Evolutionary conservation across 2,888 invertebrate genomes (phyloP).

Genomic region (Tenodera sinensis): DNA sequence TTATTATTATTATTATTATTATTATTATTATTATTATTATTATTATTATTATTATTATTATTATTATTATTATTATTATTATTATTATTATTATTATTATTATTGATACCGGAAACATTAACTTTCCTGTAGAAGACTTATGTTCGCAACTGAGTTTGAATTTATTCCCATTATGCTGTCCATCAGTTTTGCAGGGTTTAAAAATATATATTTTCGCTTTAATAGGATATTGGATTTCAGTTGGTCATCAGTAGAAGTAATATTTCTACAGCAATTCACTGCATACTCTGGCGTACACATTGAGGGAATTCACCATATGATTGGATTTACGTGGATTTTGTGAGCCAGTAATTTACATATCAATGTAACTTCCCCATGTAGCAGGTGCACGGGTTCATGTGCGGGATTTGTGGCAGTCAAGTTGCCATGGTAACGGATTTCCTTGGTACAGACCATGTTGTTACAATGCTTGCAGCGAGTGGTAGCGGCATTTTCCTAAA

Average conservation of each 20-base stretch:
- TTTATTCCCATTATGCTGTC: too few relatives aligned
- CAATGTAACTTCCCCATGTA: not conserved
- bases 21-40: too few relatives aligned
- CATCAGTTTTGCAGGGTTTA: not conserved
- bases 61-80: too few relatives aligned
- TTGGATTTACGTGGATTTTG: not conserved
- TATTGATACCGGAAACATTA: too few relatives aligned
- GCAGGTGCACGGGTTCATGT: not conserved
- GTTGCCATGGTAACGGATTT: not conserved
- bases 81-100: too few relatives aligned
- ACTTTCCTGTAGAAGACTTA: too few relatives aligned
- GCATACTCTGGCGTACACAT: not conserved
- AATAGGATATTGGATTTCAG: not conserved
- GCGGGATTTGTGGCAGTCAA: not conserved
- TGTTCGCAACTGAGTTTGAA: too few relatives aligned
- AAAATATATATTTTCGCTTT: not conserved
- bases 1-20: too few relatives aligned
- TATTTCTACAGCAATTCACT: not conserved
- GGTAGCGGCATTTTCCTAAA: too few relatives aligned
- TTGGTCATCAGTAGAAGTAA: not conserved
- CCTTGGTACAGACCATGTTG: not conserved
- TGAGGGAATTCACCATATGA: not conserved
- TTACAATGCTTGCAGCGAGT: not conserved
- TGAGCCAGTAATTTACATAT: not conserved
- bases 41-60: too few relatives aligned